Evolutionary conservation across 2,797 vertebrate genomes (phyloP).

Genomic region (Poecile montanus): DNA sequence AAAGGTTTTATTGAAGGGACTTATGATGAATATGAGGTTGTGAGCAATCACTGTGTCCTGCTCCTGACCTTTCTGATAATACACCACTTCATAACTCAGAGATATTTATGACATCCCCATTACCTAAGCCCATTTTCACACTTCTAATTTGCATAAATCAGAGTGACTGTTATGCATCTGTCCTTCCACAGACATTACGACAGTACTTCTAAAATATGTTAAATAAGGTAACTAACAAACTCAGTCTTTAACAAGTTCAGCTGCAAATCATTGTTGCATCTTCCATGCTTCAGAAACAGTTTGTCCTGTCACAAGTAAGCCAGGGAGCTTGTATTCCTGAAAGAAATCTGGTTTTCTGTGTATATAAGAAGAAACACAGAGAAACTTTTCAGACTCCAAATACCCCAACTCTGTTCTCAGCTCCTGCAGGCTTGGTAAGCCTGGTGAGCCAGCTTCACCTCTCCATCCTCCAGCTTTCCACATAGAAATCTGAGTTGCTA

Average conservation of each 20-base stretch:
- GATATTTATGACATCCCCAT: constrained; percentile 24
- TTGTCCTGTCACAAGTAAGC: not conserved
- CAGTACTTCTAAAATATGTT: not conserved
- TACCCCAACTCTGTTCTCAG: not conserved
- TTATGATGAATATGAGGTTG: not conserved
- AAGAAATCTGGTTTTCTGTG: not conserved
- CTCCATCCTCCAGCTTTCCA: not conserved
- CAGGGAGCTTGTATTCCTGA: not conserved
- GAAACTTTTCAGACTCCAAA: not conserved
- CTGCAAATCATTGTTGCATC: not conserved
- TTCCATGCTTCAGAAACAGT: not conserved
- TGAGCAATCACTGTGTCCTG: not conserved
- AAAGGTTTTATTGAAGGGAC: not conserved
- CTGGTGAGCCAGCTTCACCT: not conserved
- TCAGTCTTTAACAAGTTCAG: not conserved
- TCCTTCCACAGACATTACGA: not conserved
- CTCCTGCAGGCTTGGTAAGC: not conserved
- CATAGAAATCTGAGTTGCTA: not conserved
- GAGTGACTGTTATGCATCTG: not conserved
- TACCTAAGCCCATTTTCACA: constrained; percentile 30
- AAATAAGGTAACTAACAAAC: not conserved
- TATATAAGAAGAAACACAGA: not conserved
- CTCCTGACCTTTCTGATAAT: constrained; percentile 36
- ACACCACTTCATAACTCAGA: constrained; percentile 13
- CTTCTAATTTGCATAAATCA: constrained; percentile 31